Evolutionary conservation across 1,140 invertebrate species (phyloP).

Genomic region (Aphaenogaster floridana): DNA sequence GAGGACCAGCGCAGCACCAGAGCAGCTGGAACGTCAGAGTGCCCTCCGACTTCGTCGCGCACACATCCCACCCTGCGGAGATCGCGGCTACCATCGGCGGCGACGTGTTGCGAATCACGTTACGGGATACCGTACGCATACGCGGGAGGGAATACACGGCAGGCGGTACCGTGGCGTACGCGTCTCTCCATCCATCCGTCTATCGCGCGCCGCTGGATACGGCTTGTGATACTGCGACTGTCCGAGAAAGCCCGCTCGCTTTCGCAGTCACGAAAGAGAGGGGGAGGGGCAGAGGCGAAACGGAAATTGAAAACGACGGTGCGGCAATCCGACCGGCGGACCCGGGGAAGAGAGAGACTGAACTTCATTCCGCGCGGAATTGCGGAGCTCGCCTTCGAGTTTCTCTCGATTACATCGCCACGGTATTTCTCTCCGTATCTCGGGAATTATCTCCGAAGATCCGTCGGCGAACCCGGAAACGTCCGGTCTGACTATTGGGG

Average conservation of each 20-base stretch:
- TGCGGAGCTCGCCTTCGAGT: constrained; percentile 16
- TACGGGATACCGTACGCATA: not conserved
- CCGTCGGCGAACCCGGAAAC: not conserved
- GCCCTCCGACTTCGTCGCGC: constrained; percentile 83
- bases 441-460: constrained; percentile 46
- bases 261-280: constrained; percentile 7
- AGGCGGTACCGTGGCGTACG: not conserved
- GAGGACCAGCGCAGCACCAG: constrained; percentile 73
- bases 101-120: constrained; percentile 21
- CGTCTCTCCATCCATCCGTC: constrained; percentile 5
- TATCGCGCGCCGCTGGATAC: not conserved
- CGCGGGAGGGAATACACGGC: not conserved
- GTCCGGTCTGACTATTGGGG: constrained; percentile 41
- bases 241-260: constrained; percentile 26
- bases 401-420: constrained; percentile 34
- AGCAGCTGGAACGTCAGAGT: constrained; percentile 76
- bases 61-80: constrained; percentile 66
- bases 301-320: constrained; percentile 61
- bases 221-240: constrained; percentile 12
- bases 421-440: constrained; percentile 34
- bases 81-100: constrained; percentile 4
- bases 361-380: constrained; percentile 51
- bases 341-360: constrained; percentile 29
- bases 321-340: not conserved
- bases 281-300: not conserved